phyloP scores from a whole-genome alignment of 2,113 vertebrate genomes.

The Scomber colias region DNA sequence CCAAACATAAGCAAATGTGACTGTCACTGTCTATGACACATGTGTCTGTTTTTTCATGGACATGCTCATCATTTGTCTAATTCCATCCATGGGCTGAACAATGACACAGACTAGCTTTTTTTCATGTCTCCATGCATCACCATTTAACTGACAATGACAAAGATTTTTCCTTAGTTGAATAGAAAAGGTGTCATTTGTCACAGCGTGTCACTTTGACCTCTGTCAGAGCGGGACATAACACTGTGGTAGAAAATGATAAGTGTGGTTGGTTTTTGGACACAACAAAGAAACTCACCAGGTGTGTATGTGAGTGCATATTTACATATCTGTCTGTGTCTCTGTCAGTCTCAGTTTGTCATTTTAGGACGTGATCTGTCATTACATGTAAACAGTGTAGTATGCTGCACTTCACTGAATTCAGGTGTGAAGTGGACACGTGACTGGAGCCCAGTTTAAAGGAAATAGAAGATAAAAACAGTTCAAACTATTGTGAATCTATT shows the following conservation, averaged over 20 bases:
- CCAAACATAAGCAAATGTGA: background rate
- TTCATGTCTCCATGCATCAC: background rate
- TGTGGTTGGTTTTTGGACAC: slow-evolving; percentile 3
- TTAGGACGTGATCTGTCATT: background rate
- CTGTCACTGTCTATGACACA: slow-evolving; percentile 4
- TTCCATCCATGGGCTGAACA: background rate
- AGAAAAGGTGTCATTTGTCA: slow-evolving; percentile 11
- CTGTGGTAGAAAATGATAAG: background rate
- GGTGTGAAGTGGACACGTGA: background rate
- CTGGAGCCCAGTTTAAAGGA: background rate
- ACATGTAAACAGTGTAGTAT: background rate
- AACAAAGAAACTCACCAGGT: background rate
- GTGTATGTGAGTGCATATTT: background rate
- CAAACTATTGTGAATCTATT: background rate
- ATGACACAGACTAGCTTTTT: background rate
- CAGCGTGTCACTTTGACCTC: background rate
- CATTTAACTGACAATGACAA: background rate
- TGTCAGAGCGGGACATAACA: background rate
- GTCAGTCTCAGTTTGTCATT: slow-evolving; percentile 4
- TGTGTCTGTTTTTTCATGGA: slow-evolving; percentile 20
- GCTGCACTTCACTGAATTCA: background rate
- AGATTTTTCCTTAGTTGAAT: background rate
- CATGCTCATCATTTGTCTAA: slow-evolving; percentile 10
- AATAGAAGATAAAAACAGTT: background rate
- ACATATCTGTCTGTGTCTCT: background rate